Percentiles rank a stretch among this genome's conserved stretches.
Conservation (phyloP, 2,888 invertebrate species). For the Hypolimnas misippus region DNA sequence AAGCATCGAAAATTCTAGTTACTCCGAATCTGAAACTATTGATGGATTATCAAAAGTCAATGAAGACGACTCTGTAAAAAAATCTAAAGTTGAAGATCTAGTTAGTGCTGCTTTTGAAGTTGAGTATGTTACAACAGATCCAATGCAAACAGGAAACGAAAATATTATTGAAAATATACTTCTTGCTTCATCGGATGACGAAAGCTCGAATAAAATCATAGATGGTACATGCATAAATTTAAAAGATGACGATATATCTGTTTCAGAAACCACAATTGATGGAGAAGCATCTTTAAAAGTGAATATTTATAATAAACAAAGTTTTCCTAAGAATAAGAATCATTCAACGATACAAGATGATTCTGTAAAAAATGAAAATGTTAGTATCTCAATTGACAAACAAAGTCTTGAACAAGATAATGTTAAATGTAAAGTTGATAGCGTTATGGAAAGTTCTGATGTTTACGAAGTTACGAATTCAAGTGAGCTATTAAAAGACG, state of each 20-base stretch:
- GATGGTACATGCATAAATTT: slow-evolving; percentile 39
- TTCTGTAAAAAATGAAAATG: neutral
- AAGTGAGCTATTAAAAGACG: slow-evolving; percentile 9
- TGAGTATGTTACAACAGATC: slow-evolving; percentile 40
- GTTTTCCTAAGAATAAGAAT: slow-evolving; percentile 20
- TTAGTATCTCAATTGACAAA: neutral
- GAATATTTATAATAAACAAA: slow-evolving; percentile 13
- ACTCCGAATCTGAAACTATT: slow-evolving; percentile 64
- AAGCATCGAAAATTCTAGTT: slow-evolving; percentile 77
- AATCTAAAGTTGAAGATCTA: slow-evolving; percentile 33
- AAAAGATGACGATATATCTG: slow-evolving; percentile 36
- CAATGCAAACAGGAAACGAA: slow-evolving; percentile 12
- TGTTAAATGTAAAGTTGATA: neutral
- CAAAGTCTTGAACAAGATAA: neutral
- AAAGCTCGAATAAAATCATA: slow-evolving; percentile 42
- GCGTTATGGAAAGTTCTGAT: neutral
- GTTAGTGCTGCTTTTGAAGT: slow-evolving; percentile 43
- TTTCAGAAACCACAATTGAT: slow-evolving; percentile 31
- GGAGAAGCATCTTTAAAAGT: neutral
- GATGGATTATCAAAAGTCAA: slow-evolving; percentile 34
- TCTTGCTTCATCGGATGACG: slow-evolving; percentile 65
- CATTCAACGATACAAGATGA: slow-evolving; percentile 4
- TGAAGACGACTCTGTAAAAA: slow-evolving; percentile 25
- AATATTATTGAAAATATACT: slow-evolving; percentile 58
- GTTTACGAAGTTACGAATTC: neutral